Base-by-base conservation (phyloP, 2,888 invertebrate genomes). In the Teinopalpus imperialis region DNA sequence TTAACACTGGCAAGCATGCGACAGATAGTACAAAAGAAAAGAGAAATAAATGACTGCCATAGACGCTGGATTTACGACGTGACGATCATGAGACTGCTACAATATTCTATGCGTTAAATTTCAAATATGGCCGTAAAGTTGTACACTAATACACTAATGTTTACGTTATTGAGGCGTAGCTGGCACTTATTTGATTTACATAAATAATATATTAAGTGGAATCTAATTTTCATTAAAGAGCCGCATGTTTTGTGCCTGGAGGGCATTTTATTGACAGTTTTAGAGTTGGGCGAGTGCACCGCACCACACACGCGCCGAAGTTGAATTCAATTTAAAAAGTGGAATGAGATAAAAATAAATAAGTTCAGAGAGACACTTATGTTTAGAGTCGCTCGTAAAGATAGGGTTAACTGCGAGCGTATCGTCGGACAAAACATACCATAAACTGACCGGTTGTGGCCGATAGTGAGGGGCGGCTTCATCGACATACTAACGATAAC, bases 331-430 rank as follows among this genome's bases (percentile, higher is more conserved):
- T 87, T 88, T 86, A 85, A 88, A 86, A 85, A 81, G 75, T 77
- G 77, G 78, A 86, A 86, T 85, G 85, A 83, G 83, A 86, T 82
- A 83, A 87, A 83, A 85, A 88, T 86, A 88, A 87, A 87, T 86
- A 87, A 86, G 82, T 80, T 80, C 68, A 68, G 75, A 78, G 74
- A 85, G 86, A 88, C 88, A 85, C 87, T 86, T 85, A 87, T 85
- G 88, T 86, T 86, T 86, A 85, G 86, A 83, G 86, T 63, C 74
- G 77, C 64, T 79, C 86, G 78, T 88, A 88, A 87, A 88, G 87
- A 88, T 87, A 86, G 86, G 86, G 86, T 85, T 85, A 86, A 88
- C 86, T 83, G 86, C 79, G 75, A 77, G 73, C 66, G 81, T 81
- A 81, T 79, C 81, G 77, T 74, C 68, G 78, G 75, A 83, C 83